Evolutionary conservation across 1,140 invertebrate species (phyloP), one percentile per base, ranked within the genome.

Genomic region (Drosophila equinoxialis): DNA sequence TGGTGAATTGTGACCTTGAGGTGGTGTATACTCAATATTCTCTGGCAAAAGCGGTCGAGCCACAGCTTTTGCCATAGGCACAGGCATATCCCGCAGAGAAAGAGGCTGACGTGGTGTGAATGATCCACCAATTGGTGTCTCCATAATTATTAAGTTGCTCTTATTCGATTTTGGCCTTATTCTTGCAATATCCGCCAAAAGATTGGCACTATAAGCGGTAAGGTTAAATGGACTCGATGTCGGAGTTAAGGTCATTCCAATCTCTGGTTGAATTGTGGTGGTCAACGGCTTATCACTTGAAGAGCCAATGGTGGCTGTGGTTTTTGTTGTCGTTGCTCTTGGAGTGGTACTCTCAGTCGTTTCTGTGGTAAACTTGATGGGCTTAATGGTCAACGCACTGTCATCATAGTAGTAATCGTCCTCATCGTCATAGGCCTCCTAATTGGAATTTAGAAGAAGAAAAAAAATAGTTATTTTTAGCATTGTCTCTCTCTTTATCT

Each of bases 401-500:
- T 91, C 91, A 78, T 91, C 91, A 39, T 91, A 91, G 61, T 91
- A 91, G 67, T 91, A 91, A 76, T 85, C 82, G 61, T 91, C 85
- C 37, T 87, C 90, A 37, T 74, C 91, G 64, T 76, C 79, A 68
- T 78, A 83, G n/a, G 79, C 69, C 51, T 90, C 79, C 90, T 91
- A 87, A 77, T 74, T 48, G 73, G 68, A 30, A 30, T 30, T 30
- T 30, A 68, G 45, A 67, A 59, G 35, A 11, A 37, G 11, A 39
- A 39, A 39, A 39, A 26, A 14, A 54, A 61, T 30, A 65, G 67
- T 79, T 84, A 84, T 89, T 87, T 90, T 80, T 87, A 83, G 74
- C 48, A 59, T 45, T 30, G 33, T 13, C 37, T 39, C 37, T 11
- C 11, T 39, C 3, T 39, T 11, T 39, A 10, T 39, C 10, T 39